A percentile compares a stretch with the other conserved stretches of the same genome.
phyloP scores from a whole-genome alignment of 2,113 vertebrate genomes.

The Lasiurus cinereus region DNA sequence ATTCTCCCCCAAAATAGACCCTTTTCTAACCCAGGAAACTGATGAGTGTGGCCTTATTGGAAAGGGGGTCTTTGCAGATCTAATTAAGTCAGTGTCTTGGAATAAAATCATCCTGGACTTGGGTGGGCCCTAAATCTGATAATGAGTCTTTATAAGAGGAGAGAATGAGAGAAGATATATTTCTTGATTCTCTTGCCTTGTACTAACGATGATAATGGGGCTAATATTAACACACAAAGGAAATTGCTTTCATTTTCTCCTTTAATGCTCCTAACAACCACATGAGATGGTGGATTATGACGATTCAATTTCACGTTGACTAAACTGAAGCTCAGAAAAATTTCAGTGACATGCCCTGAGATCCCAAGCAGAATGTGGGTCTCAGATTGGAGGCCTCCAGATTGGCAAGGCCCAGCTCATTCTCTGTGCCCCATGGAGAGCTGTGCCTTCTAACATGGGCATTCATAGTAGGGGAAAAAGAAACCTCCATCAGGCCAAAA shows the following conservation, averaged over 20 bases:
- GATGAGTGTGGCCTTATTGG: neutral
- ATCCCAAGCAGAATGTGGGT: neutral
- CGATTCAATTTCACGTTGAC: neutral
- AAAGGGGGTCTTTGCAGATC: neutral
- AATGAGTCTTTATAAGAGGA: neutral
- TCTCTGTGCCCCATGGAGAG: neutral
- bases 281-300: neutral
- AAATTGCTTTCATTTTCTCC: neutral
- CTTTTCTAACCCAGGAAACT: neutral
- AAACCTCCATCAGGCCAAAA: fast-evolving
- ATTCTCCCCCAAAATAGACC: neutral
- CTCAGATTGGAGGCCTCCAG: neutral
- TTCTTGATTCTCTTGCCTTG: neutral
- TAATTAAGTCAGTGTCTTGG: neutral
- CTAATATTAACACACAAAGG: neutral
- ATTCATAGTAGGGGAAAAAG: neutral
- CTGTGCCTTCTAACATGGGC: neutral
- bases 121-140: neutral
- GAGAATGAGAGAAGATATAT: neutral
- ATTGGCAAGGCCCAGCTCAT: no score
- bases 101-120: neutral
- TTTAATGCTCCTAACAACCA: neutral
- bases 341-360: neutral
- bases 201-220: neutral
- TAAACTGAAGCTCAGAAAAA: neutral